Evolutionary conservation across 1,140 invertebrate species (phyloP).

Genomic region (Periplaneta americana): DNA sequence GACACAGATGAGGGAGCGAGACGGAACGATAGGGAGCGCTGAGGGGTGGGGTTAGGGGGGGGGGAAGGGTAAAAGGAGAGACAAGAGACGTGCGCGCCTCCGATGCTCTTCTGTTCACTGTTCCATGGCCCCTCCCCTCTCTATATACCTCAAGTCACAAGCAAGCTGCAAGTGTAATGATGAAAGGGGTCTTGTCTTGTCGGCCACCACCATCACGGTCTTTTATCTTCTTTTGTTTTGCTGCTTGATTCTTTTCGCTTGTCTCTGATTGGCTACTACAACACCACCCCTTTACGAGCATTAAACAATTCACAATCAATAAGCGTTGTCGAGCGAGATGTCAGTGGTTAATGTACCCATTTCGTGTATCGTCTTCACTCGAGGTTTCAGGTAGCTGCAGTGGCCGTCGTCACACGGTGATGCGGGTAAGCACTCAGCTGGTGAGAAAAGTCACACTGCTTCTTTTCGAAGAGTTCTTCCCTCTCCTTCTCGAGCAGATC

Average conservation of each 20-base stretch:
- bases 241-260: background rate
- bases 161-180: too few species aligned
- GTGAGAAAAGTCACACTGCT: background rate
- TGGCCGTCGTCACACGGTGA: too few species aligned
- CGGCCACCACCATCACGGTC: background rate
- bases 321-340: too few species aligned
- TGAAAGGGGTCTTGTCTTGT: background rate
- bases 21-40: too few species aligned
- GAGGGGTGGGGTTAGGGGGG: background rate
- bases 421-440: too few species aligned
- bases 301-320: background rate
- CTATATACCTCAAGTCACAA: background rate
- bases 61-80: background rate
- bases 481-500: background rate
- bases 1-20: background rate
- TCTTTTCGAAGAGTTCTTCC: background rate
- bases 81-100: background rate
- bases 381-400: too few species aligned
- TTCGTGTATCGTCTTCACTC: too few species aligned
- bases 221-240: background rate
- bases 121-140: background rate
- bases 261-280: background rate
- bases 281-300: background rate
- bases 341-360: background rate
- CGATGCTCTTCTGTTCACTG: background rate